Conservation (phyloP, 2,888 invertebrate genomes). For the Ceriagrion tenellum region DNA sequence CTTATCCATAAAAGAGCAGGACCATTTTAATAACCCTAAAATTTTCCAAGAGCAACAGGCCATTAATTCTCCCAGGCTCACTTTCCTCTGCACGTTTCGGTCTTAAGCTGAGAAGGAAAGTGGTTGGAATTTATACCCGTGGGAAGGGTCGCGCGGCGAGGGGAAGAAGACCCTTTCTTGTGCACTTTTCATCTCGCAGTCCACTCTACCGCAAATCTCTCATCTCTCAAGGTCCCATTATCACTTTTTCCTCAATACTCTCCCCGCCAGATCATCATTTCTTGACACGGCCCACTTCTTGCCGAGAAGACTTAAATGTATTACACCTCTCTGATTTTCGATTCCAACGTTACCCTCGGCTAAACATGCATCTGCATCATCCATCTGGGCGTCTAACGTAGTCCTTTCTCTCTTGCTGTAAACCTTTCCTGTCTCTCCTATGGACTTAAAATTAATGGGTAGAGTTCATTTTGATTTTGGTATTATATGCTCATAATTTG, state of each 20-base stretch:
- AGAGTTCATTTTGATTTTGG: no score
- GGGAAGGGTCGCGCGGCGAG: not conserved
- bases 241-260: not conserved
- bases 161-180: not conserved
- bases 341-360: no score
- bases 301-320: slow-evolving; percentile 3
- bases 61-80: slow-evolving; percentile 24
- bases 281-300: slow-evolving; percentile 51
- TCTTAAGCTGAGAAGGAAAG: not conserved
- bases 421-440: no score
- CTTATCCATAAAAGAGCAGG: slow-evolving; percentile 1
- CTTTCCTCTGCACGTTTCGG: slow-evolving; percentile 27
- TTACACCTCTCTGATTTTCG: not conserved
- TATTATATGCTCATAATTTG: no score
- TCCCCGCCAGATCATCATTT: not conserved
- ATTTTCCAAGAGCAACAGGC: not conserved
- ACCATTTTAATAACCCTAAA: slow-evolving; percentile 32
- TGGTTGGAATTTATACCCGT: not conserved
- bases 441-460: no score
- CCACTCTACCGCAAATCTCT: not conserved
- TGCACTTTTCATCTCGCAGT: not conserved
- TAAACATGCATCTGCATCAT: no score
- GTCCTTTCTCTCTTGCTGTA: no score
- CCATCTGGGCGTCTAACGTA: no score
- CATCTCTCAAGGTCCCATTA: not conserved